Evolutionary conservation across 2,888 invertebrate genomes (phyloP).

Genomic region (Calameuta idolon): DNA sequence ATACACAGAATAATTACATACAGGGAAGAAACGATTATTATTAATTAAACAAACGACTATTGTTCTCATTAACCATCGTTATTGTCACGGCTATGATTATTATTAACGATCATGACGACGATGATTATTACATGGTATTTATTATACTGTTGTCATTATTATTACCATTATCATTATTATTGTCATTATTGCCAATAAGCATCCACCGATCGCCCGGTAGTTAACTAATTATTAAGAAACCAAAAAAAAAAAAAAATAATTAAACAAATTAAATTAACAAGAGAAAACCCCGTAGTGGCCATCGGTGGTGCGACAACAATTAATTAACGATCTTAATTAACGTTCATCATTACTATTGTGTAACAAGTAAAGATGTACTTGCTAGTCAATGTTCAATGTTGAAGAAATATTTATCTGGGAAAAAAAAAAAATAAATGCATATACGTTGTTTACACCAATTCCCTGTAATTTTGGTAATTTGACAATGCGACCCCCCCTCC

Average conservation of each 20-base stretch:
- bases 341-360: constrained; percentile 28
- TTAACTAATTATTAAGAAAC: constrained; percentile 15
- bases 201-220: constrained; percentile 18
- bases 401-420: constrained; percentile 52
- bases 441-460: constrained; percentile 60
- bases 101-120: background rate
- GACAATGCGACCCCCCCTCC: no score
- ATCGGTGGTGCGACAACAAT: constrained; percentile 19
- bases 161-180: constrained; percentile 7
- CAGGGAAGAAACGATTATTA: constrained; percentile 26
- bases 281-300: no score
- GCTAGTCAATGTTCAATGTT: constrained; percentile 63
- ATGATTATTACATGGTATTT: constrained; percentile 3
- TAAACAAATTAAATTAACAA: no score
- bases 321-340: constrained; percentile 23
- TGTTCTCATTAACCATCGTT: constrained; percentile 24
- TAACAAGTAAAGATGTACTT: constrained; percentile 49
- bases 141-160: constrained; percentile 2
- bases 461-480: no score
- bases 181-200: constrained; percentile 1
- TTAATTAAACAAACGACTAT: constrained; percentile 24
- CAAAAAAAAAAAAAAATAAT: constrained; percentile 2
- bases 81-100: constrained; percentile 9
- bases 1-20: constrained; percentile 14
- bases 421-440: constrained; percentile 47